Conservation (phyloP, 2,113 vertebrate species). For the Apteryx mantelli region DNA sequence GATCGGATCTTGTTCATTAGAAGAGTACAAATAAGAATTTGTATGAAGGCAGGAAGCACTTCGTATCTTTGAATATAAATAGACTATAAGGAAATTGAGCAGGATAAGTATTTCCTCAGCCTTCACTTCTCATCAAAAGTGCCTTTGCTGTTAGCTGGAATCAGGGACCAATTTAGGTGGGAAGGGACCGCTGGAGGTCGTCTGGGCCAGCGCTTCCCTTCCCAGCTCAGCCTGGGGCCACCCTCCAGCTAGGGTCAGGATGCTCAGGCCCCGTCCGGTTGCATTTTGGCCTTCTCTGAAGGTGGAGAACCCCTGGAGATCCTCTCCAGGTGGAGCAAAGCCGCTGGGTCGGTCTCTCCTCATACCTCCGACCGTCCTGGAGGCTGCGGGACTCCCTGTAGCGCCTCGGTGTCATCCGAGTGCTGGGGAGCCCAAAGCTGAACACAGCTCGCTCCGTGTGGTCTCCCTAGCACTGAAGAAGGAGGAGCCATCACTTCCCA, state of each 20-base stretch:
- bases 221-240: background rate
- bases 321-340: background rate
- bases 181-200: background rate
- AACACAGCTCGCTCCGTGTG: background rate
- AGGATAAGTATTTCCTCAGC: conserved; percentile 47
- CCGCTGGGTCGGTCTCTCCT: background rate
- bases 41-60: conserved; percentile 17
- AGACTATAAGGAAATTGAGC: conserved; percentile 31
- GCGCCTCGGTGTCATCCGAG: too few species aligned
- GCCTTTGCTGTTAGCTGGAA: background rate
- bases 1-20: conserved; percentile 3
- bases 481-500: background rate
- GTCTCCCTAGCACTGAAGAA: background rate
- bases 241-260: background rate
- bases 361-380: background rate
- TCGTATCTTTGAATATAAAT: conserved; percentile 33
- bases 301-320: background rate
- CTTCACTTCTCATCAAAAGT: background rate
- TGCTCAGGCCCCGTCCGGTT: fast-evolving
- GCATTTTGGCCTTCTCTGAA: background rate
- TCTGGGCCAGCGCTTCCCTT: background rate
- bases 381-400: too few species aligned
- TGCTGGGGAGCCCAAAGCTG: too few species aligned
- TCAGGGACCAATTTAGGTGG: background rate
- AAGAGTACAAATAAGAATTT: conserved; percentile 9